These are phyloP conservation scores for Dichetophora obliterata DNA, from an alignment of 2,888 invertebrate species.

Conservation along the genomic window DNA sequence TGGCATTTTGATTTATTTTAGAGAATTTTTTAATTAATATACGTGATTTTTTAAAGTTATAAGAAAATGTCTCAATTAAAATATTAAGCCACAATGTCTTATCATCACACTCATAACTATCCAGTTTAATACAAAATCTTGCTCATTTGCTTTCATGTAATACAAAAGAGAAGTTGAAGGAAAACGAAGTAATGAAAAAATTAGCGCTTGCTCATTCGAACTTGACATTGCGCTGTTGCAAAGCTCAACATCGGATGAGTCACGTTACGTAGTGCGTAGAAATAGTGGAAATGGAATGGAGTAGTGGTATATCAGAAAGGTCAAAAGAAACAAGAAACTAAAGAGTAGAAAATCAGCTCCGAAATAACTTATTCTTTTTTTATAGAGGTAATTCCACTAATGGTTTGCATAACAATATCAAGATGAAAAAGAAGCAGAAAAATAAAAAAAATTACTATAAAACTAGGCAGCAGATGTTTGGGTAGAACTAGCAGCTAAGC, in stretches of 20 bases:
- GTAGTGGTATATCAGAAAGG: conserved; percentile 1
- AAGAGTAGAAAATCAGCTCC: background rate
- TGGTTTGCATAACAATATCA: background rate
- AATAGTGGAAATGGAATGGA: background rate
- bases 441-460: background rate
- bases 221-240: conserved; percentile 41
- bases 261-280: background rate
- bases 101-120: too few relatives aligned
- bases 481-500: background rate
- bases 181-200: background rate
- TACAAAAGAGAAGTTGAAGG: background rate
- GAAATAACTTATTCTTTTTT: background rate
- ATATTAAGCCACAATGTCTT: too few relatives aligned
- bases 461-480: background rate
- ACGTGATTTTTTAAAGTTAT: too few relatives aligned
- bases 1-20: too few relatives aligned
- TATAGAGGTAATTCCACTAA: background rate
- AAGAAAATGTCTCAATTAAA: too few relatives aligned
- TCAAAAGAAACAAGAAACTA: background rate
- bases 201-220: conserved; percentile 42
- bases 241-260: background rate
- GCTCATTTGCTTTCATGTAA: background rate
- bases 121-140: background rate
- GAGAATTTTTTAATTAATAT: too few relatives aligned
- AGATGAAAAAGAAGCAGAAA: background rate